Evolutionary conservation across 35 echinoderm and acorn worm genomes (phyloP).

Genomic region (Strongylocentrotus purpuratus): DNA sequence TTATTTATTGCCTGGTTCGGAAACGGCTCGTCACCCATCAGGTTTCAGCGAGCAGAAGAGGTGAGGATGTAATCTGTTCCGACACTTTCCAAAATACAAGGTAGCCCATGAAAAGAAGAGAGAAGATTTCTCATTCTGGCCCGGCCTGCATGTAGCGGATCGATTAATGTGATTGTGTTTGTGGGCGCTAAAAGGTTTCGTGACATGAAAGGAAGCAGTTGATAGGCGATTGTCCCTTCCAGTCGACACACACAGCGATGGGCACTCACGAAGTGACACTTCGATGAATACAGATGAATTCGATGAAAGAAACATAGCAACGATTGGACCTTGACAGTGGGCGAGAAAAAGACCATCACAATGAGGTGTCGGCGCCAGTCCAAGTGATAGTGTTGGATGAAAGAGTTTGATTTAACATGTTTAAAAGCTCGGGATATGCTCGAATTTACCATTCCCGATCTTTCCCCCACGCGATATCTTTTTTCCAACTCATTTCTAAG

Average conservation of each 20-base stretch:
- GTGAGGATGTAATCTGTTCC: neutral
- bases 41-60: neutral
- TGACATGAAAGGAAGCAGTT: neutral
- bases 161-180: neutral
- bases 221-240: neutral
- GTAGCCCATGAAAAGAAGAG: neutral
- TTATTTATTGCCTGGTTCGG: neutral
- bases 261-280: neutral
- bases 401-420: neutral
- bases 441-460: neutral
- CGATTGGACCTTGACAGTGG: neutral
- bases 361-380: neutral
- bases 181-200: neutral
- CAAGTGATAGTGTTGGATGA: neutral
- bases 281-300: neutral
- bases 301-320: neutral
- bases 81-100: neutral
- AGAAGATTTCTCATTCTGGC: neutral
- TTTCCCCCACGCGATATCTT: neutral
- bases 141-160: neutral
- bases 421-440: neutral
- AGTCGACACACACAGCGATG: neutral
- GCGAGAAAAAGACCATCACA: neutral
- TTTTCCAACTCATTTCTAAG: neutral
- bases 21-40: neutral